phyloP scores from a whole-genome alignment of 2,888 invertebrate genomes.

The Pristionchus exspectatus region DNA sequence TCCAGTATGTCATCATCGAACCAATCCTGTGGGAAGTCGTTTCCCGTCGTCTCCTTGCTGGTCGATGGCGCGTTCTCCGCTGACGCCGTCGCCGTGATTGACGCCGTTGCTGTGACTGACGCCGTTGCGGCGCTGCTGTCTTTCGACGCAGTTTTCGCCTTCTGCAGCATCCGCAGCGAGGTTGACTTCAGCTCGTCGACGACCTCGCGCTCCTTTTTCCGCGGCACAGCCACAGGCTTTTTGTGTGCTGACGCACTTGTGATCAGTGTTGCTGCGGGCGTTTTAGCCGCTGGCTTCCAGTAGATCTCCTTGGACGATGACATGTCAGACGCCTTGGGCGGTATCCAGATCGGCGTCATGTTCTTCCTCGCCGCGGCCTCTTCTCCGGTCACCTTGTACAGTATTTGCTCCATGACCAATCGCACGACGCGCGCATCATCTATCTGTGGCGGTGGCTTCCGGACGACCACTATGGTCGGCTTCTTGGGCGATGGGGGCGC shows the following conservation, averaged over 20 bases:
- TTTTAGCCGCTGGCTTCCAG: neutral
- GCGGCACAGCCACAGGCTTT: neutral
- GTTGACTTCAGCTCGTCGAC: neutral
- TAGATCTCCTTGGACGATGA: neutral
- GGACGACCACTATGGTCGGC: neutral
- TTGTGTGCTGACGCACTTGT: neutral
- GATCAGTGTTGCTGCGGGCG: neutral
- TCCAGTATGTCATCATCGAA: slow-evolving; percentile 19
- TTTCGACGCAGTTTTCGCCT: too few relatives aligned
- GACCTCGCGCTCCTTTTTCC: neutral
- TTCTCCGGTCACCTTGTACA: neutral
- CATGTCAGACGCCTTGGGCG: neutral
- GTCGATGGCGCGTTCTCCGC: too few relatives aligned
- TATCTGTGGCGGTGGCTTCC: neutral
- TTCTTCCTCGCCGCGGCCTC: neutral
- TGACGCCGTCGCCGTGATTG: too few relatives aligned
- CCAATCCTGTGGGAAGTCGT: neutral
- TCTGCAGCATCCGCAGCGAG: too few relatives aligned
- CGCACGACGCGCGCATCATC: neutral
- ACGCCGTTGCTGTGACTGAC: too few relatives aligned
- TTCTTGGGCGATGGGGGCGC: neutral
- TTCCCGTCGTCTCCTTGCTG: too few relatives aligned
- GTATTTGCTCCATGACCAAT: neutral
- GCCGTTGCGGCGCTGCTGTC: too few relatives aligned
- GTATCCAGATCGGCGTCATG: neutral